These are phyloP conservation scores for Octodon degus DNA, from an alignment of 2,113 vertebrate genomes.

Conservation along the genomic window DNA sequence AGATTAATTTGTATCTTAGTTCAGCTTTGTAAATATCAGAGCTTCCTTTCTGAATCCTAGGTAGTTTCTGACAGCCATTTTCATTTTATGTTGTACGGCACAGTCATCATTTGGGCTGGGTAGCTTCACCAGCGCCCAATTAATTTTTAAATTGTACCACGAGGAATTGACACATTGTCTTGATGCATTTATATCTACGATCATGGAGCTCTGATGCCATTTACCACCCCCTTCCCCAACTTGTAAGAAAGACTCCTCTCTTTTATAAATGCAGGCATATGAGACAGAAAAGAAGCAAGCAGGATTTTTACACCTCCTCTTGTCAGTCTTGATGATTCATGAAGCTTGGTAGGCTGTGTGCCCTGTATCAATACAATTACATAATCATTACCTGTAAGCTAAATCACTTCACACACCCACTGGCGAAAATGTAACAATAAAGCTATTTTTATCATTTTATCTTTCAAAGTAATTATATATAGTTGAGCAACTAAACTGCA, in stretches of 20 bases:
- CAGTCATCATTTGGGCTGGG: constrained; percentile 65
- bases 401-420: constrained; percentile 89
- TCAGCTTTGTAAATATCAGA: constrained; percentile 77
- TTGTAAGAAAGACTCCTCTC: constrained; percentile 79
- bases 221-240: constrained; percentile 50
- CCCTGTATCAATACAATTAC: constrained; percentile 88
- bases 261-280: constrained; percentile 79
- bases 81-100: constrained; percentile 64
- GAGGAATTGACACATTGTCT: constrained; percentile 75
- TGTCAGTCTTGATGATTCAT: constrained; percentile 88
- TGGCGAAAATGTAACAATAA: constrained; percentile 89
- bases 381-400: constrained; percentile 90
- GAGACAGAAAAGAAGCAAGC: constrained; percentile 82
- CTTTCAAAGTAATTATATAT: constrained; percentile 85
- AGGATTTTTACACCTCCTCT: constrained; percentile 86
- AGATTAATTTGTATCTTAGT: constrained; percentile 66
- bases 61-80: constrained; percentile 72
- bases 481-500: constrained; percentile 83
- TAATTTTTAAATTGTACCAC: constrained; percentile 80
- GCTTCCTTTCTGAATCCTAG: constrained; percentile 73
- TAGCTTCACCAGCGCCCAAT: constrained; percentile 72
- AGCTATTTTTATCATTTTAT: constrained; percentile 85
- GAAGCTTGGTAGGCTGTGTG: constrained; percentile 84
- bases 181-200: constrained; percentile 79
- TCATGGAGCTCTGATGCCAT: constrained; percentile 75